These are phyloP conservation scores for Hoplias malabaricus DNA, from an alignment of 2,113 vertebrate genomes.

Conservation along the genomic window DNA sequence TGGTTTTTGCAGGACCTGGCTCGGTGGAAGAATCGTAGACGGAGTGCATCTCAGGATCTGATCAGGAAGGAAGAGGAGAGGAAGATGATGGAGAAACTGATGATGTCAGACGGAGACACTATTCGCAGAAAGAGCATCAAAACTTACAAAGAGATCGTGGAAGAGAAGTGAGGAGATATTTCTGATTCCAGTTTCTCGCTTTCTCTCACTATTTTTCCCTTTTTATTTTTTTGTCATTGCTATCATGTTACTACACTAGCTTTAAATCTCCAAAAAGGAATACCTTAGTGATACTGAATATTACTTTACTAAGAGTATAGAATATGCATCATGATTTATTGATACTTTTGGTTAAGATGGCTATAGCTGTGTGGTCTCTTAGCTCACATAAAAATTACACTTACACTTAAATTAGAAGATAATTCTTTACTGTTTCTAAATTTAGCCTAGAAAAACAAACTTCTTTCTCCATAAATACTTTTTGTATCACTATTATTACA, in stretches of 20 bases:
- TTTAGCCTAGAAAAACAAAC: too few species aligned
- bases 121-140: slow-evolving; percentile 95
- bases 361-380: too few species aligned
- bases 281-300: too few species aligned
- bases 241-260: not conserved
- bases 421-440: too few species aligned
- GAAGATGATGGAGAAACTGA: slow-evolving; percentile 89
- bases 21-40: slow-evolving; percentile 93
- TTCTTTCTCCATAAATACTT: too few species aligned
- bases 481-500: too few species aligned
- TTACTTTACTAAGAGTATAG: too few species aligned
- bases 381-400: too few species aligned
- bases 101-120: slow-evolving; percentile 74
- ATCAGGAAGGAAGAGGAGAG: slow-evolving; percentile 97
- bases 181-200: not conserved
- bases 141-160: slow-evolving; percentile 96
- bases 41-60: slow-evolving; percentile 92
- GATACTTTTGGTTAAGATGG: too few species aligned
- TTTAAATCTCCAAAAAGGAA: too few species aligned
- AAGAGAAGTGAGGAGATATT: slow-evolving; percentile 85
- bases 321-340: too few species aligned
- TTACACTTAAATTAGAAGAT: too few species aligned
- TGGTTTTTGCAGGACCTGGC: slow-evolving; percentile 97
- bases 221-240: not conserved
- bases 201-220: not conserved